Evolutionary conservation across 2,113 vertebrate genomes (phyloP), one percentile per base, ranked within the genome.

Genomic region (Cinclus cinclus): DNA sequence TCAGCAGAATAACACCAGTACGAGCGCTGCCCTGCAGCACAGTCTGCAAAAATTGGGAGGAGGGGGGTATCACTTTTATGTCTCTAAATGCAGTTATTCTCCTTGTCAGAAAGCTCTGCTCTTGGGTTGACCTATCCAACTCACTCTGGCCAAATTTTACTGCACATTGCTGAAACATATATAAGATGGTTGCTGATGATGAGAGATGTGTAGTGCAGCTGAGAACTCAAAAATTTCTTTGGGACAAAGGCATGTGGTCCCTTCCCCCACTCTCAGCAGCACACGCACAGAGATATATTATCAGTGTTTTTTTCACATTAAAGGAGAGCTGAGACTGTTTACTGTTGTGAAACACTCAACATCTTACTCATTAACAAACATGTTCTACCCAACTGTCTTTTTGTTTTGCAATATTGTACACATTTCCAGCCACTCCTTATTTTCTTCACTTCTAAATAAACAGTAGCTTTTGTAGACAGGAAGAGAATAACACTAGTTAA

Each of bases 381-480:
- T n/a, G 58, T 30, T 78, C 64, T 75, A 37, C 83, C 50, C 28
- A 79, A 55, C 49, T 67, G 18, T 89, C 49, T 83, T 93, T 75
- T 71, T 75, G 11, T 82, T 88, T 92, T 78, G 47, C 86, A 88
- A 37, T 91, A 89, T 52, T 53, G 33, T 50, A 81, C 24, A 68
- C 17, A 75, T 47, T 22, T 91, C 49, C 37, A 80, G 27, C 8
- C 15, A 20, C 58, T 49, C 31, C 83, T 62, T 67, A 28, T 60
- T 73, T 84, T n/a, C 30, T 80, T 83, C 22, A 62, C 11, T 95
- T 80, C 64, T 73, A 95, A 94, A 83, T 64, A 96, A 94, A 91
- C 55, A 95, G 69, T 58, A 85, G 59, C 10, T 91, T 94, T 83
- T 55, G 41, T 62, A 90, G 82, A 75, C 44, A 89, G 33, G 31